Conservation (phyloP, 2,888 invertebrate genomes). For the Bombylius discolor region DNA sequence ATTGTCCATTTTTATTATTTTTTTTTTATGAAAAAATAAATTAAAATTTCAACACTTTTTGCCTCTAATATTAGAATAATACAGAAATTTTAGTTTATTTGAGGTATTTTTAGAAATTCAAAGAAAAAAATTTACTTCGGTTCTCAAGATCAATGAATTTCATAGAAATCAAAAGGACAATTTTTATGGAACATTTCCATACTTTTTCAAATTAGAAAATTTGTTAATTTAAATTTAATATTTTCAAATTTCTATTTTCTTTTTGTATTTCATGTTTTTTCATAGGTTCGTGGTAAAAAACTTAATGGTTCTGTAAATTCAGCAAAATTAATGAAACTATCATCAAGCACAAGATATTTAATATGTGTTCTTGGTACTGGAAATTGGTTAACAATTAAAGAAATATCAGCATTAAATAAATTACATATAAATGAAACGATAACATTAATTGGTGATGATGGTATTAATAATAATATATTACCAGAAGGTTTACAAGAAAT, state of each 20-base stretch:
- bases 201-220: neutral
- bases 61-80: too few species aligned
- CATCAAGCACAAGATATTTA: conserved; percentile 67
- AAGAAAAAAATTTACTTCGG: too few species aligned
- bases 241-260: too few species aligned
- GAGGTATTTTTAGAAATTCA: too few species aligned
- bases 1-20: too few species aligned
- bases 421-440: conserved; percentile 29
- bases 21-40: too few species aligned
- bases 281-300: conserved; percentile 62
- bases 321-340: conserved; percentile 58
- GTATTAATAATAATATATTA: conserved; percentile 46
- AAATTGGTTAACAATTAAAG: conserved; percentile 47
- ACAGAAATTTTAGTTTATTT: too few species aligned
- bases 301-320: conserved; percentile 61
- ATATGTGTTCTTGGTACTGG: conserved; percentile 82
- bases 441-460: conserved; percentile 8
- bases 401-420: conserved; percentile 29
- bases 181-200: too few species aligned
- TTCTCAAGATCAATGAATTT: too few species aligned
- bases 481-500: conserved; percentile 43
- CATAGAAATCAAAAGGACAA: too few species aligned
- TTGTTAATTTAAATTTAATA: neutral
- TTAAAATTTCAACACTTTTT: too few species aligned
- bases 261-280: neutral